Evolutionary conservation across 2,113 vertebrate genomes (phyloP).

Genomic region (Hippocampus comes): DNA sequence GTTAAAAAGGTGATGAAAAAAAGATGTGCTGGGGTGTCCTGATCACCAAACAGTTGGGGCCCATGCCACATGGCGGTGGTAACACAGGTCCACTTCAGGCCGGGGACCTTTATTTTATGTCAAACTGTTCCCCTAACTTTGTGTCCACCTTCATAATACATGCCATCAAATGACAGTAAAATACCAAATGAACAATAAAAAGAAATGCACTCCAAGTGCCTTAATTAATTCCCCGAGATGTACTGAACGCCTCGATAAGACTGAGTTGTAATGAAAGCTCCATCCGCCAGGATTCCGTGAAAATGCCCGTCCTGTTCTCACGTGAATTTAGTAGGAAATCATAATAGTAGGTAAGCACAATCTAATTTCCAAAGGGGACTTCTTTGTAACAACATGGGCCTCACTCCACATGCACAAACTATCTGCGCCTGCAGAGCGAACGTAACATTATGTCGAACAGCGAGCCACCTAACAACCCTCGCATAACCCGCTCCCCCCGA

Average conservation of each 20-base stretch:
- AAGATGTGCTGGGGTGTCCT: constrained; percentile 5
- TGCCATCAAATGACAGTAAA: constrained; percentile 2
- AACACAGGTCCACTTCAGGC: constrained; percentile 3
- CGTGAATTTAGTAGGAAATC: not conserved
- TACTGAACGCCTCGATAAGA: constrained; percentile 3
- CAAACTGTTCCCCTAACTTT: constrained; percentile 6
- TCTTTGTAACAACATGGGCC: not conserved
- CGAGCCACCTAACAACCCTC: no score
- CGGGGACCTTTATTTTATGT: constrained; percentile 9
- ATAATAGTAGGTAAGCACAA: not conserved
- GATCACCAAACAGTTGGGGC: constrained; percentile 10
- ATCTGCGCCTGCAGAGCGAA: not conserved
- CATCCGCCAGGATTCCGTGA: constrained; percentile 33
- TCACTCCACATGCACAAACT: not conserved
- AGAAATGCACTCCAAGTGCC: constrained; percentile 24
- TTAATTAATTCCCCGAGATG: constrained; percentile 26
- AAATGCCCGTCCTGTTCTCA: constrained; percentile 32
- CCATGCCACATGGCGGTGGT: constrained; percentile 2
- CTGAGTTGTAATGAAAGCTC: not conserved
- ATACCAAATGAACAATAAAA: constrained; percentile 23
- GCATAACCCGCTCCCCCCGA: no score
- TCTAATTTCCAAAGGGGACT: not conserved
- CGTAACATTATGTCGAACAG: no score
- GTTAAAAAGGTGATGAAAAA: constrained; percentile 38
- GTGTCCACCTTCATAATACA: constrained; percentile 11